phyloP scores from a whole-genome alignment of 1,140 invertebrate species.

The Cataglyphis hispanica region DNA sequence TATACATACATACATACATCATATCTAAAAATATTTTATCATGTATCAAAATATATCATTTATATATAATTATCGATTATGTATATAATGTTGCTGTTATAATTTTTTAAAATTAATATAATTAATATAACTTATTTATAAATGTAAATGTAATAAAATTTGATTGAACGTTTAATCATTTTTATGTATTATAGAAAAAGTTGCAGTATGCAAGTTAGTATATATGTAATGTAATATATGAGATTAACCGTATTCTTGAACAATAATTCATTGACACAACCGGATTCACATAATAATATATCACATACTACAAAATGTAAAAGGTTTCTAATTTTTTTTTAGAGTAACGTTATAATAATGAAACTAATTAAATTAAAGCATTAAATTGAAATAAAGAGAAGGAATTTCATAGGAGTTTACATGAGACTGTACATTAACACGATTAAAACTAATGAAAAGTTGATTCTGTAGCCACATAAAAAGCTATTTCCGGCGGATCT shows the following conservation, averaged over 20 bases:
- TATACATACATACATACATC: neutral
- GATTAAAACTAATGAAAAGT: slow-evolving; percentile 3
- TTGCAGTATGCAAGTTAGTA: neutral
- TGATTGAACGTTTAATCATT: neutral
- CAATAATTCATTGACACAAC: neutral
- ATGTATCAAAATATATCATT: neutral
- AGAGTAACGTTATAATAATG: no score
- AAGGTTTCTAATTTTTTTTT: neutral
- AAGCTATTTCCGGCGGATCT: slow-evolving; percentile 48
- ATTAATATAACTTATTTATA: neutral
- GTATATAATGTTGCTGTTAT: neutral
- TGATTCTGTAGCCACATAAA: neutral
- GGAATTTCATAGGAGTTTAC: neutral
- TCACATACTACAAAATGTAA: neutral
- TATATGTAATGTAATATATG: neutral
- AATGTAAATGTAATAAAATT: neutral
- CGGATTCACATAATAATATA: neutral
- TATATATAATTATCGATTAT: neutral
- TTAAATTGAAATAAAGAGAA: neutral
- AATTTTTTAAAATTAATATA: no score
- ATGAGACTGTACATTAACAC: neutral
- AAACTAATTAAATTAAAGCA: neutral
- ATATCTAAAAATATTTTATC: neutral
- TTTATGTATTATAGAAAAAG: neutral
- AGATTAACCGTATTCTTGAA: neutral